Evolutionary conservation across 2,113 vertebrate species (phyloP).

Genomic region (Girardinichthys multiradiatus): DNA sequence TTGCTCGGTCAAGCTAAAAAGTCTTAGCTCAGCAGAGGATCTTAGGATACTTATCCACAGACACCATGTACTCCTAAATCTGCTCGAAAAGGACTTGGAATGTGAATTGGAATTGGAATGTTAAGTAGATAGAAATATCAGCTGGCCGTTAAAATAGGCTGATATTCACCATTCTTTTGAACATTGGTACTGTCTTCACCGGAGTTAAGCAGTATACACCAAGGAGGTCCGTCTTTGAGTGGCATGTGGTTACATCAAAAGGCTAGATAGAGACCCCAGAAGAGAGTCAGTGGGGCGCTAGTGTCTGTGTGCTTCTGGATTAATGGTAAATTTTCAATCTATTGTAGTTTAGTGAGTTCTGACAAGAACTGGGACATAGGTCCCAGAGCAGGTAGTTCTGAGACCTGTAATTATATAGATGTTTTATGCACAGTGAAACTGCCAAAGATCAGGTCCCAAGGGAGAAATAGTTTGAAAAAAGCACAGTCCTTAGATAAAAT

Average conservation of each 20-base stretch:
- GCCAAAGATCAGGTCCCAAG: not conserved
- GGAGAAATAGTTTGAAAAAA: too few species aligned
- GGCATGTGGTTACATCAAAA: not conserved
- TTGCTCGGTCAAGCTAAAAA: slow-evolving; percentile 59
- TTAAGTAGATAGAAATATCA: not conserved
- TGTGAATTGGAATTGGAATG: not conserved
- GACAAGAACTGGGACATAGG: not conserved
- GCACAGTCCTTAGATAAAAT: too few species aligned
- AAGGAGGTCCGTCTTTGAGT: not conserved
- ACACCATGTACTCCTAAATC: not conserved
- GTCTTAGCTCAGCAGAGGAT: slow-evolving; percentile 48
- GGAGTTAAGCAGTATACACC: not conserved
- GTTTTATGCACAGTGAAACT: not conserved
- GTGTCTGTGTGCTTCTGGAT: not conserved
- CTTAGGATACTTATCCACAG: slow-evolving; percentile 32
- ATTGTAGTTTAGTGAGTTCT: not conserved
- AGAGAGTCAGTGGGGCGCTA: not conserved
- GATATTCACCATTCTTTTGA: not conserved
- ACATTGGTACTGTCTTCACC: too few species aligned
- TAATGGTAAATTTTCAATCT: not conserved
- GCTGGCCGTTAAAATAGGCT: not conserved
- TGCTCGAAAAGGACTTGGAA: too few species aligned
- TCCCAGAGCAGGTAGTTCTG: not conserved
- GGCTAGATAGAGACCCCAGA: not conserved
- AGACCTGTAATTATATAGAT: not conserved